A percentile compares a stretch with the other conserved stretches of the same genome.
phyloP scores from a whole-genome alignment of 30 jellyfish, hydroid and myxozoan species.

The Cassiopea xamachana region DNA sequence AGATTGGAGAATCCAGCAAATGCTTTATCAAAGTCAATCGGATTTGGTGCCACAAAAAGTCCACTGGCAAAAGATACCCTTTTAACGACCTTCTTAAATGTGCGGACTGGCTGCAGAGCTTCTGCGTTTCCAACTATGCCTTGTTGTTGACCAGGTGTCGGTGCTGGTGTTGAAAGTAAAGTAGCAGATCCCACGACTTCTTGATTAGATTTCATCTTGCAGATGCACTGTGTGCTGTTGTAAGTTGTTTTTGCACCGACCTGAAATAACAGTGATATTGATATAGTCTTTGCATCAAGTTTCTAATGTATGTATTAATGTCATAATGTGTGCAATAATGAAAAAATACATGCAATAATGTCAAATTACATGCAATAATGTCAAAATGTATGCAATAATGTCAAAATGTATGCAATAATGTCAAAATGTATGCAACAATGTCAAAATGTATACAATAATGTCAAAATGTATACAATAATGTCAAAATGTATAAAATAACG shows the following conservation, averaged over 20 bases:
- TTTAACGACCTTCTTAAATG: constrained; percentile 60
- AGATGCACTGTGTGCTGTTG: constrained; percentile 89
- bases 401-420: no score
- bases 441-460: no score
- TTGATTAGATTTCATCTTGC: constrained; percentile 77
- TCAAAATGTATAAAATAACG: no score
- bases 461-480: no score
- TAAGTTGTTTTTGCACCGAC: constrained; percentile 95
- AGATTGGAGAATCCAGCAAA: constrained; percentile 93
- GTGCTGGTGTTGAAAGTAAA: constrained; percentile 26
- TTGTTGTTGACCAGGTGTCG: constrained; percentile 20
- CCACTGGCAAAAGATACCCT: constrained; percentile 96
- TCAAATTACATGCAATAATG: no score
- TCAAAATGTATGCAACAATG: no score
- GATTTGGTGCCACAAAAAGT: constrained; percentile 94
- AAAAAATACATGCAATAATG: no score
- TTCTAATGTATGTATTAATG: no score
- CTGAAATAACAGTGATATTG: constrained; percentile 32
- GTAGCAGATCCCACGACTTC: constrained; percentile 34
- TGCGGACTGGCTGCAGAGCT: constrained; percentile 53
- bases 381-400: no score
- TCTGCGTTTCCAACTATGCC: constrained; percentile 8
- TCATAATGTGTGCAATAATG: no score
- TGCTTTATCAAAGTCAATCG: constrained; percentile 92
- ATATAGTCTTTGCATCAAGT: neutral